Conservation (phyloP, 2,113 vertebrate species). For the Rattus rattus region DNA sequence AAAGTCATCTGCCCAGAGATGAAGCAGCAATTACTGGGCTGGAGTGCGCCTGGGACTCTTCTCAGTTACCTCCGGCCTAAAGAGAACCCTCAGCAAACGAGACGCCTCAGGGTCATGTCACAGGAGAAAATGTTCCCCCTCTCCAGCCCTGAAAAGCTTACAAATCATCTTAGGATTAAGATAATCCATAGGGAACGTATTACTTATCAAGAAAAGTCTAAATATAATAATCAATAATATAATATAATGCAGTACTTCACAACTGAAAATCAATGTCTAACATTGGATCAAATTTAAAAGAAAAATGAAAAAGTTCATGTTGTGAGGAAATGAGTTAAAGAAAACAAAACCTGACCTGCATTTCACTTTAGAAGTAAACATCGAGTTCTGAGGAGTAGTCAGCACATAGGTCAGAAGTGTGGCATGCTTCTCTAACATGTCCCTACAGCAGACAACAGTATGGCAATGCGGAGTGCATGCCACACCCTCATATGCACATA, state of each 20-base stretch:
- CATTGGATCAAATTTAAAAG: not conserved
- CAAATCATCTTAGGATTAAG: not conserved
- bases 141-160: not conserved
- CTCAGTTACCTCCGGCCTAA: not conserved
- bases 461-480: not conserved
- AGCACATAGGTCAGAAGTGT: constrained; percentile 18
- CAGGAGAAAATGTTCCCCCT: not conserved
- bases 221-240: too few relatives aligned
- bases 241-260: not conserved
- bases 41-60: not conserved
- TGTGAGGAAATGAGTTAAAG: too few relatives aligned
- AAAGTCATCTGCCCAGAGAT: not conserved
- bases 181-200: not conserved
- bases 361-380: constrained; percentile 41
- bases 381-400: not conserved
- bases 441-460: not conserved
- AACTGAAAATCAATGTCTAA: not conserved
- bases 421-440: not conserved
- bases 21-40: not conserved
- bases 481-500: constrained; percentile 58
- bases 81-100: not conserved
- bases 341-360: not conserved
- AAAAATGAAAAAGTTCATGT: too few relatives aligned
- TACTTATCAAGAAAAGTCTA: not conserved
- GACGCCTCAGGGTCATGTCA: not conserved